Conservation (phyloP, 2,797 vertebrate species). For the Hyperoplus immaculatus region DNA sequence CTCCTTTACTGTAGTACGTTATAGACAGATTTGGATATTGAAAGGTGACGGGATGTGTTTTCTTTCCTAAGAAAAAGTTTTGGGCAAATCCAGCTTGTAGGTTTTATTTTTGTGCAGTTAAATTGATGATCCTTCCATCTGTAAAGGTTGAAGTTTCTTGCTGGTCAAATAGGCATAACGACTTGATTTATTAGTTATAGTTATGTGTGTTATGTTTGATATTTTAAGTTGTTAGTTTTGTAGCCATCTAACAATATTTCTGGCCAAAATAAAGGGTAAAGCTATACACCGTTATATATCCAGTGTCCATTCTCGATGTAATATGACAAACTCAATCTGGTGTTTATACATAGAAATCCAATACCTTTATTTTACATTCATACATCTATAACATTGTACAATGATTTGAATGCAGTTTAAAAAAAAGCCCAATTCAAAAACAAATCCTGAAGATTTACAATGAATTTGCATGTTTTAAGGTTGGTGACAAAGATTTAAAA, state of each 20-base stretch:
- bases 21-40: neutral
- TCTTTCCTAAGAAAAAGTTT: neutral
- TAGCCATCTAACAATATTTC: neutral
- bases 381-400: conserved; percentile 97
- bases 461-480: conserved; percentile 80
- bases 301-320: neutral
- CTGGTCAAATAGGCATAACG: neutral
- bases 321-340: conserved; percentile 24
- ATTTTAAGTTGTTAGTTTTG: neutral
- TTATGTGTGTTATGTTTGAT: neutral
- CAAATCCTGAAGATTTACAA: conserved; percentile 93
- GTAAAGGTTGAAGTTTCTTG: neutral
- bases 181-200: neutral
- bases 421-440: conserved; percentile 89
- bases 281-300: neutral
- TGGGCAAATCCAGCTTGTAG: neutral
- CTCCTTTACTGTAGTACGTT: neutral
- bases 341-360: conserved; percentile 80
- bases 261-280: neutral
- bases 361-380: conserved; percentile 99
- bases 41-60: neutral
- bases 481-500: conserved; percentile 86
- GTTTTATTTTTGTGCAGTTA: neutral
- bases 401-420: conserved; percentile 91
- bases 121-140: neutral